Conservation (phyloP, 2,113 vertebrate genomes). For the Lagopus muta region DNA sequence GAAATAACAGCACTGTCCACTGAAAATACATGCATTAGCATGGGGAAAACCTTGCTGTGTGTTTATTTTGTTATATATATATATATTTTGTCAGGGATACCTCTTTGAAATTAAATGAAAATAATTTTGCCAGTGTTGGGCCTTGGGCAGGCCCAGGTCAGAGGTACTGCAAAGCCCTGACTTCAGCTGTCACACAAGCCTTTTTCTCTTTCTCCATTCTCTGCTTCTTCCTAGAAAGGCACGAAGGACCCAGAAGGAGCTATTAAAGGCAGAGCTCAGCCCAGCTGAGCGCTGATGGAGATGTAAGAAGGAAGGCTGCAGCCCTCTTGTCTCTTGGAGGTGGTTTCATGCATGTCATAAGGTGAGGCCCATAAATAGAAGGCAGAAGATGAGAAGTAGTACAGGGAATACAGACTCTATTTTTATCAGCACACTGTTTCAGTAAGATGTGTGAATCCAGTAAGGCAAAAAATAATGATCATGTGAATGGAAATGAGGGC, state of each 20-base stretch:
- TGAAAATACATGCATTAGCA: background rate
- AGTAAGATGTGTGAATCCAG: background rate
- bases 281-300: background rate
- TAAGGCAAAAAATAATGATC: fast-evolving
- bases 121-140: background rate
- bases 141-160: background rate
- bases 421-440: background rate
- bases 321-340: background rate
- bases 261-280: background rate
- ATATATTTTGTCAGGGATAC: background rate
- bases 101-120: background rate
- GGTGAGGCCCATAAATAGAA: background rate
- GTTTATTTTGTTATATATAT: too few species aligned
- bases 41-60: background rate
- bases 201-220: background rate
- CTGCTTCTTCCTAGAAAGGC: background rate
- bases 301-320: background rate
- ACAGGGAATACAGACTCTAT: background rate
- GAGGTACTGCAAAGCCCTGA: background rate
- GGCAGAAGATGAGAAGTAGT: background rate
- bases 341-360: background rate
- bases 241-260: background rate
- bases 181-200: background rate
- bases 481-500: background rate
- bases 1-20: background rate